Percentiles rank a stretch among this genome's conserved stretches.
Conservation (phyloP, 37 sponge, comb jelly and placozoan genomes). For the Hexactinellida sp. region DNA sequence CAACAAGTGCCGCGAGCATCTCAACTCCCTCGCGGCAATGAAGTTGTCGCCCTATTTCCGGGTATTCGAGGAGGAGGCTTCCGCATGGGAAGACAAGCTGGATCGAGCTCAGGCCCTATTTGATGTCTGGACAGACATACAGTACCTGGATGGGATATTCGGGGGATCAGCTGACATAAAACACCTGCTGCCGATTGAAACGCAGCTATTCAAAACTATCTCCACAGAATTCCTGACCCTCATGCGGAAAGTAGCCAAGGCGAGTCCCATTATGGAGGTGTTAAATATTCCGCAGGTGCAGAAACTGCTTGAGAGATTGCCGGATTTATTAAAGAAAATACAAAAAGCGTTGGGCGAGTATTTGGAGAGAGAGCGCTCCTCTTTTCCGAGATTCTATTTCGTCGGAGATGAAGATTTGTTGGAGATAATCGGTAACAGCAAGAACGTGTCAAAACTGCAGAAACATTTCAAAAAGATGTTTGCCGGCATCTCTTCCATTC, state of each 20-base stretch:
- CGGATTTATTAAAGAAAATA: conserved; percentile 90
- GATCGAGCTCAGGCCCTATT: conserved; percentile 84
- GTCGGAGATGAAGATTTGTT: conserved; percentile 97
- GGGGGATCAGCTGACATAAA: conserved; percentile 86
- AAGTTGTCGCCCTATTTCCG: conserved; percentile 93
- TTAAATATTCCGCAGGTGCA: conserved; percentile 84
- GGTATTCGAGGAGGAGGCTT: conserved; percentile 96
- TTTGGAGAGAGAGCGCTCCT: conserved; percentile 90
- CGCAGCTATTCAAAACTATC: conserved; percentile 68
- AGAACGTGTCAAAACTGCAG: conserved; percentile 79
- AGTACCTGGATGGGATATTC: conserved; percentile 97
- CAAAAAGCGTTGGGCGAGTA: conserved; percentile 99
- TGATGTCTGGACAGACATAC: conserved; percentile 99
- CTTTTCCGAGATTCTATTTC: conserved; percentile 98
- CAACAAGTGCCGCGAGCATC: conserved; percentile 83
- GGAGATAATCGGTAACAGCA: conserved; percentile 97
- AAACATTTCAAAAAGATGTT: conserved; percentile 99
- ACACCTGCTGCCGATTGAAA: conserved; percentile 88
- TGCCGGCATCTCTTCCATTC: conserved; percentile 75
- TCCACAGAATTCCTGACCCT: conserved; percentile 83
- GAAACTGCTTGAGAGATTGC: conserved; percentile 80
- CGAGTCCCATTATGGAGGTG: conserved; percentile 79
- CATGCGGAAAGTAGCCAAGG: conserved; percentile 93
- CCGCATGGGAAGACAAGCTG: conserved; percentile 94
- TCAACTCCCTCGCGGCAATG: conserved; percentile 92